Percentiles rank a stretch among this genome's conserved stretches.
Evolutionary conservation across 1,140 invertebrate species (phyloP).

Genomic region (Brachionus calyciflorus): DNA sequence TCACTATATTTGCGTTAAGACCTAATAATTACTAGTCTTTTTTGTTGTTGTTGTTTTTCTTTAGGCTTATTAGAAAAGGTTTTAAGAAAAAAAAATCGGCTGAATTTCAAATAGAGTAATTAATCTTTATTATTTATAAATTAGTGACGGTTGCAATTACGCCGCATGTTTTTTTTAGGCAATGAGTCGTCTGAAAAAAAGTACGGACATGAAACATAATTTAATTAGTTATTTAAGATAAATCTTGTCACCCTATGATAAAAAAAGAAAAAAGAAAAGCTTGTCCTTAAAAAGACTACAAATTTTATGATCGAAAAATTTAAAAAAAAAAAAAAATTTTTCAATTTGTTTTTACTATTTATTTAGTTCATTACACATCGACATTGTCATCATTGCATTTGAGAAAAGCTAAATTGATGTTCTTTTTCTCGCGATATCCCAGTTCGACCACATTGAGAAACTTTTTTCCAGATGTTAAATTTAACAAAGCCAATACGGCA

Average conservation of each 20-base stretch:
- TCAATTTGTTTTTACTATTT: conserved; percentile 53
- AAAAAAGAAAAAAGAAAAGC: not conserved
- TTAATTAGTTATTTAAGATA: not conserved
- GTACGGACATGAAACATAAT: not conserved
- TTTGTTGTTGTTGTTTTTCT: not conserved
- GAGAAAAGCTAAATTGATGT: conserved; percentile 99
- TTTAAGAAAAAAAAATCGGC: not conserved
- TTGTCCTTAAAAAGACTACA: not conserved
- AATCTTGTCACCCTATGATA: not conserved
- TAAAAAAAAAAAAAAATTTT: not conserved
- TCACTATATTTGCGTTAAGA: too few species aligned
- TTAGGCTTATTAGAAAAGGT: not conserved
- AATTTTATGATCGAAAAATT: not conserved
- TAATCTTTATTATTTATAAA: conserved; percentile 6
- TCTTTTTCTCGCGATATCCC: conserved; percentile 99
- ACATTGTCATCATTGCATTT: conserved; percentile 96
- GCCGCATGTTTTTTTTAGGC: not conserved
- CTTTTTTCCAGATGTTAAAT: conserved; percentile 99
- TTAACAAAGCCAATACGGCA: conserved; percentile 99
- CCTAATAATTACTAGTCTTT: too few species aligned
- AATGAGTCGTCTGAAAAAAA: too few species aligned
- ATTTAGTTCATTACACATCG: conserved; percentile 55
- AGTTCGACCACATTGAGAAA: conserved; percentile 96
- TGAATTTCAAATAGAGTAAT: not conserved
- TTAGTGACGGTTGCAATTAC: conserved; percentile 17